Evolutionary conservation across 37 sponge, comb jelly and placozoan species (phyloP).

Genomic region (Aphrocallistes beatrix): DNA sequence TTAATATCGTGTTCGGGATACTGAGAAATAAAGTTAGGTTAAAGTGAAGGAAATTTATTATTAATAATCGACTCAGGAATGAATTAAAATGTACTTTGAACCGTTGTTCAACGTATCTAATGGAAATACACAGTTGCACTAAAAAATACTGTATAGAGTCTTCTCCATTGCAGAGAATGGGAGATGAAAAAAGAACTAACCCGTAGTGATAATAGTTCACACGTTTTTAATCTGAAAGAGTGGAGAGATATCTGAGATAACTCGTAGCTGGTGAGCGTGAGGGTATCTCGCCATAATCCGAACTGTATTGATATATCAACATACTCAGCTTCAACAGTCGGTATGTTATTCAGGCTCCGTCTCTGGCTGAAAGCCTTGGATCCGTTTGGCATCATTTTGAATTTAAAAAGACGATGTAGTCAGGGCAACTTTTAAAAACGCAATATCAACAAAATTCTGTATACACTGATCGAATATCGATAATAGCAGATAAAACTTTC

Average conservation of each 20-base stretch:
- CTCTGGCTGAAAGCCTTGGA: neutral
- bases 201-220: slow-evolving; percentile 8
- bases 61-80: no score
- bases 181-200: neutral
- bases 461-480: no score
- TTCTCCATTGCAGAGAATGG: no score
- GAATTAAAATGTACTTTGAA: no score
- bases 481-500: no score
- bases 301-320: slow-evolving; percentile 6
- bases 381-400: neutral
- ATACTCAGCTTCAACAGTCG: neutral
- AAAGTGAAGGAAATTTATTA: no score
- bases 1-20: slow-evolving; percentile 16
- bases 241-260: neutral
- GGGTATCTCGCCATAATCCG: neutral
- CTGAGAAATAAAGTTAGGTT: neutral
- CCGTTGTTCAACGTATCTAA: no score
- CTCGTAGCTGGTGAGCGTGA: neutral
- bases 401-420: neutral
- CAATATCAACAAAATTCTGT: neutral
- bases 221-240: slow-evolving; percentile 3
- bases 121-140: no score
- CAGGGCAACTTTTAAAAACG: neutral
- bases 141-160: no score
- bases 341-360: neutral